Conservation (phyloP, 2,888 invertebrate species). For the Perizoma affinitatum region DNA sequence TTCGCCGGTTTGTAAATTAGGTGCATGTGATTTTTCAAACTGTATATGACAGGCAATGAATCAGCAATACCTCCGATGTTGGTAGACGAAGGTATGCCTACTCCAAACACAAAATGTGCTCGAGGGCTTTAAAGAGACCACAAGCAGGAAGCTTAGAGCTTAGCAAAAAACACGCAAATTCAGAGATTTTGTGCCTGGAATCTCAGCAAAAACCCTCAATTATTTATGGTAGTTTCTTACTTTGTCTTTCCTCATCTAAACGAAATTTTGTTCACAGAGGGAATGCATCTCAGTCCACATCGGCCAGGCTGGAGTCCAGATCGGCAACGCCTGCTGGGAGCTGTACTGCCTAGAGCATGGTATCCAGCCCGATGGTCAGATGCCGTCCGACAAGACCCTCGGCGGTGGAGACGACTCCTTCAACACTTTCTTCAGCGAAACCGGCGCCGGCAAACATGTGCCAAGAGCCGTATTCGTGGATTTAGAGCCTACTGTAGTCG, state of each 20-base stretch:
- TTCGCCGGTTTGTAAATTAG: too few species aligned
- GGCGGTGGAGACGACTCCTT: constrained; percentile 91
- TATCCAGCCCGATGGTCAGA: constrained; percentile 93
- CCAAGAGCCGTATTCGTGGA: constrained; percentile 96
- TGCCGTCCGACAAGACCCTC: constrained; percentile 92
- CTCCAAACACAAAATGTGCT: too few species aligned
- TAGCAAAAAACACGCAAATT: too few species aligned
- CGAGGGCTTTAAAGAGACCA: too few species aligned
- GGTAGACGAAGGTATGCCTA: too few species aligned
- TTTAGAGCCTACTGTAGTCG: constrained; percentile 96
- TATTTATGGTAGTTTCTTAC: too few species aligned
- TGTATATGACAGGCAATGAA: too few species aligned
- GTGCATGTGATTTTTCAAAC: too few species aligned
- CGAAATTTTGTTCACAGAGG: constrained; percentile 80
- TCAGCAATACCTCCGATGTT: too few species aligned
- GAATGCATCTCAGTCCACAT: constrained; percentile 95
- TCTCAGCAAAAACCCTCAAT: too few species aligned
- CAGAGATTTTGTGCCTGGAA: too few species aligned
- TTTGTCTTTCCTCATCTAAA: not conserved
- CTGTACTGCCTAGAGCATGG: constrained; percentile 93
- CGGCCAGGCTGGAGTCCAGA: constrained; percentile 94
- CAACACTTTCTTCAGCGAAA: constrained; percentile 91
- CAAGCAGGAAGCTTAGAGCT: too few species aligned
- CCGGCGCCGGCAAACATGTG: constrained; percentile 92
- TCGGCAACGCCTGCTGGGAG: constrained; percentile 95